Evolutionary conservation across 2,888 invertebrate genomes (phyloP), one percentile per base, ranked within the genome.

Genomic region (Rhamphomyia laevipes): DNA sequence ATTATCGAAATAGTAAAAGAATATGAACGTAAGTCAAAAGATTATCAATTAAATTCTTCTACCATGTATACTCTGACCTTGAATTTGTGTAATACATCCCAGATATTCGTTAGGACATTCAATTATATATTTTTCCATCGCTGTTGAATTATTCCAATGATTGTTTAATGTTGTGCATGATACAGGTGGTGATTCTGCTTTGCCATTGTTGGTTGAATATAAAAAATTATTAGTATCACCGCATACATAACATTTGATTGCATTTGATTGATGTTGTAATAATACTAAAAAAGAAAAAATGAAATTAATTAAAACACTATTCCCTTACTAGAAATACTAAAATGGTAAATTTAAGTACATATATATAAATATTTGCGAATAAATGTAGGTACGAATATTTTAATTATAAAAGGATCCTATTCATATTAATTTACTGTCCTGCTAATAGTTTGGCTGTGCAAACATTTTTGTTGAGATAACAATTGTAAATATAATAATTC

Each of bases 181-280:
- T 3, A 27, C 15, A 23, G 21, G 21, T 21, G 15, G 21, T 42
- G n/a, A 42, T 17, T 21, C 9, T 27, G 9, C 23, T 6, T 21
- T 42, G 15, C n/a, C 15, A 42, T 42, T 18, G 3, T 35, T 35
- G 7, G 35, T n/a, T n/a, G 13, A 13, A n/a, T 23, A 27, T 27
- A 42, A 15, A 15, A 42, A 21, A 42, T 42, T 42, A 27, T 27
- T 21, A 5, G 46, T 40, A 21, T 54, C 52, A 16, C 54, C 54
- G 16, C 54, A 54, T 35, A 52, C 42, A 31, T 54, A 54, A 44
- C 54, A 54, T 48, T 49, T 52, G 15, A 54, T 48, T 18, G 52
- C 45, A 31, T 45, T 12, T 2, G 35, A 35, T 35, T n/a, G 13
- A n/a, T 35, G 35, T 13, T n/a, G n/a, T 35, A 35, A 35, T n/a